These are phyloP conservation scores for Orthonyx spaldingii DNA, from an alignment of 2,113 vertebrate genomes.

Conservation along the genomic window DNA sequence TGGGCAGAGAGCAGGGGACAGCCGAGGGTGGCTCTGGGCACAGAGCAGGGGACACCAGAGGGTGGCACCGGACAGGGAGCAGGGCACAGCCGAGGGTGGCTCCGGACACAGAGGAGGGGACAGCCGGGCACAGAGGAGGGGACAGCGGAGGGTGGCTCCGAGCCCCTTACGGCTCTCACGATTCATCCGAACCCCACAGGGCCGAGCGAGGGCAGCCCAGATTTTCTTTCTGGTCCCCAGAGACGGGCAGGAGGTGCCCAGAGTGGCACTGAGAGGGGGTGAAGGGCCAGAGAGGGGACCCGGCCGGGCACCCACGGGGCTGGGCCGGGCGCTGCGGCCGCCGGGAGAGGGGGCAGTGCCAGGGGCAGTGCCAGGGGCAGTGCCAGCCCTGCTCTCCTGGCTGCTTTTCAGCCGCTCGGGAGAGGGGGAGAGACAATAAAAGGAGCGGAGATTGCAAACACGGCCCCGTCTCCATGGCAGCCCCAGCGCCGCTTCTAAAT, in stretches of 20 bases:
- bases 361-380: neutral
- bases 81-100: neutral
- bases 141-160: accelerated
- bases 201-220: neutral
- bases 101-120: accelerated
- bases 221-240: neutral
- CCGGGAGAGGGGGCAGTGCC: too few relatives aligned
- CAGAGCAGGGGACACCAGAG: neutral
- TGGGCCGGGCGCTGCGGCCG: too few relatives aligned
- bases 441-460: neutral
- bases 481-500: slow-evolving; percentile 44
- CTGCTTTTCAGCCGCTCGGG: neutral
- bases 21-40: too few relatives aligned
- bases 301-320: too few relatives aligned
- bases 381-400: neutral
- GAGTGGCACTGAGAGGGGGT: neutral
- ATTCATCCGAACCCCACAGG: accelerated
- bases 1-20: too few relatives aligned
- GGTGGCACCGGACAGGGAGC: accelerated
- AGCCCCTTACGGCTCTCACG: neutral
- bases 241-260: neutral
- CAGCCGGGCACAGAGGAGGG: neutral
- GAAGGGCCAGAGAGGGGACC: neutral
- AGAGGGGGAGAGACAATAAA: neutral
- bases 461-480: slow-evolving; percentile 62